Evolutionary conservation across 2,888 invertebrate genomes (phyloP).

Genomic region (Labia minor): DNA sequence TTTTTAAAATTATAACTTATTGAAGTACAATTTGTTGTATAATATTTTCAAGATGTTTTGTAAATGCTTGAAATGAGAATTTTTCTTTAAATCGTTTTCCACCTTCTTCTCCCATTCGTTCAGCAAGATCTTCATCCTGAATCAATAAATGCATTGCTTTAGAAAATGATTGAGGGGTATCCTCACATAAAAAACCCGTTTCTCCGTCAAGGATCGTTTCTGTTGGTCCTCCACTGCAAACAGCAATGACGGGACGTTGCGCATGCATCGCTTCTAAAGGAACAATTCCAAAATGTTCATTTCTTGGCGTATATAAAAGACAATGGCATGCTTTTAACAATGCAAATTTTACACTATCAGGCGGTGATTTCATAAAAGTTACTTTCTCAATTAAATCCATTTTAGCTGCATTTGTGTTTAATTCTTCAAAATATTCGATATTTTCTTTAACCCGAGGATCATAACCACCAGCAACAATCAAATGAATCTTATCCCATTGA

Average conservation of each 20-base stretch:
- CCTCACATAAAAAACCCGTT: constrained; percentile 71
- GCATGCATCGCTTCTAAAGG: constrained; percentile 97
- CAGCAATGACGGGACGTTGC: constrained; percentile 85
- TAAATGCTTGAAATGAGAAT: constrained; percentile 77
- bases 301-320: constrained; percentile 87
- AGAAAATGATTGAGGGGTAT: constrained; percentile 59
- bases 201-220: constrained; percentile 76
- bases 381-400: constrained; percentile 60
- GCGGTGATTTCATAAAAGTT: constrained; percentile 76
- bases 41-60: constrained; percentile 47
- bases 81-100: constrained; percentile 59
- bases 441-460: constrained; percentile 82
- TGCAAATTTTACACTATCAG: constrained; percentile 70
- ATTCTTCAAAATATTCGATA: constrained; percentile 68
- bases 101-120: constrained; percentile 65
- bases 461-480: constrained; percentile 94
- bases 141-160: constrained; percentile 62
- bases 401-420: constrained; percentile 53
- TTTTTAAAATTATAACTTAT: too few species aligned
- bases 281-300: constrained; percentile 99
- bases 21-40: constrained; percentile 24
- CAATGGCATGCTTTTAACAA: constrained; percentile 66
- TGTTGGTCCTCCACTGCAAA: constrained; percentile 88
- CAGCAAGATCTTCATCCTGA: constrained; percentile 46
- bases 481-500: constrained; percentile 58